Percentiles rank a stretch among this genome's conserved stretches.
Conservation (phyloP, 2,797 vertebrate species). For the Diceros bicornis region DNA sequence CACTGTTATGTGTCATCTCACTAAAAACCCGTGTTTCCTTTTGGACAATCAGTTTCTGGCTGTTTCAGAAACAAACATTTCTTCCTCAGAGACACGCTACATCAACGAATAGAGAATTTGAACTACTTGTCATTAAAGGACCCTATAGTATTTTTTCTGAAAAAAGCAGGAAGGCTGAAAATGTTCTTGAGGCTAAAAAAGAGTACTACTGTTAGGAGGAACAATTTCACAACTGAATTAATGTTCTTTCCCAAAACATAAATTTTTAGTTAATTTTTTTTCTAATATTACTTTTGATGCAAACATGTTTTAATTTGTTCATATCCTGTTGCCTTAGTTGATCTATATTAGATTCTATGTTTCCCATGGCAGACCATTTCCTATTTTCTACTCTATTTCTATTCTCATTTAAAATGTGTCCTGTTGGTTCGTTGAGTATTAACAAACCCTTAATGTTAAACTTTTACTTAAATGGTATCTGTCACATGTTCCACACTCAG, state of each 20-base stretch:
- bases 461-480: conserved; percentile 60
- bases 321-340: not conserved
- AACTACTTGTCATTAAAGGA: not conserved
- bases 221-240: not conserved
- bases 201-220: not conserved
- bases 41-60: not conserved
- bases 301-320: conserved; percentile 43
- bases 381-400: conserved; percentile 48
- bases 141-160: not conserved
- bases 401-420: conserved; percentile 17
- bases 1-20: not conserved
- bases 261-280: not conserved
- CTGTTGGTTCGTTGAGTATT: conserved; percentile 6
- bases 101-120: conserved; percentile 22
- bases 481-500: conserved; percentile 32
- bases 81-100: not conserved
- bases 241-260: conserved; percentile 33
- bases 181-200: not conserved
- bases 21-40: not conserved
- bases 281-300: not conserved
- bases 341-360: not conserved
- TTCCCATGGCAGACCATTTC: not conserved
- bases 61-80: not conserved
- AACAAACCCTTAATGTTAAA: conserved; percentile 63
- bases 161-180: not conserved